Base-by-base conservation (phyloP, 53 echinoderm and acorn worm genomes). In the Arbacia lixula region DNA sequence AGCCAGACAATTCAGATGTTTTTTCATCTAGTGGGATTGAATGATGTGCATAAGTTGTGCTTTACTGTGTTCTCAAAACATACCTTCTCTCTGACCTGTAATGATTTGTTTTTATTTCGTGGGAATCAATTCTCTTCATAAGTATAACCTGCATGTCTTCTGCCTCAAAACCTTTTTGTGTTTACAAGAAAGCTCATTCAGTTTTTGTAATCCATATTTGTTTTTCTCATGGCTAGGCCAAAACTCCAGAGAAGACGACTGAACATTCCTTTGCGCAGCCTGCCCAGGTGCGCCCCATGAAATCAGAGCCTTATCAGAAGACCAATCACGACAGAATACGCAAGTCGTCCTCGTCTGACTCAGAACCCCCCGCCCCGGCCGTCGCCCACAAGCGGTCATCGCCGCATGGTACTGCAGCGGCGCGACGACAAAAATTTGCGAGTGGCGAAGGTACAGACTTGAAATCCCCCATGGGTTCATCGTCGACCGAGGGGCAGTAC, bases 301-400 rank as follows among this genome's bases (percentile, higher is more conserved):
- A 75, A 35, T 53, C 54, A n/a, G 75, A 75, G 35, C 36, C 75
- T 2, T 54, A 54, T 12, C 54, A 52, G 24, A 78, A 78, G 79
- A 78, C 79, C 39, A 78, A 78, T 41, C 79, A 78, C 30, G 79
- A 78, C 41, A 78, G 79, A 78, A 41, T 78, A 78, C 79, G 60
- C 16, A 46, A 22, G 50, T 4, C 4, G 27, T 4, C 49, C 0
- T 46, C 46, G 29, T 49, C 50, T 24, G 52, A 72, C 72, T 31
- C 72, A 0, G 21, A 12, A 14, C 57, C 57, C 12, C 57, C 57
- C 5, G n/a, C n/a, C n/a, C n/a, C n/a, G n/a, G n/a, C n/a, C n/a
- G n/a, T n/a, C n/a, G n/a, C n/a, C n/a, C 14, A 27, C 49, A 50
- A 20, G 50, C 52, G 54, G 28, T 75, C 36, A 1, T 33, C 12